A percentile compares a stretch with the other conserved stretches of the same genome.
These are phyloP conservation scores for Protodeltote pygarga DNA, from an alignment of 2,888 invertebrate genomes.

Conservation along the genomic window DNA sequence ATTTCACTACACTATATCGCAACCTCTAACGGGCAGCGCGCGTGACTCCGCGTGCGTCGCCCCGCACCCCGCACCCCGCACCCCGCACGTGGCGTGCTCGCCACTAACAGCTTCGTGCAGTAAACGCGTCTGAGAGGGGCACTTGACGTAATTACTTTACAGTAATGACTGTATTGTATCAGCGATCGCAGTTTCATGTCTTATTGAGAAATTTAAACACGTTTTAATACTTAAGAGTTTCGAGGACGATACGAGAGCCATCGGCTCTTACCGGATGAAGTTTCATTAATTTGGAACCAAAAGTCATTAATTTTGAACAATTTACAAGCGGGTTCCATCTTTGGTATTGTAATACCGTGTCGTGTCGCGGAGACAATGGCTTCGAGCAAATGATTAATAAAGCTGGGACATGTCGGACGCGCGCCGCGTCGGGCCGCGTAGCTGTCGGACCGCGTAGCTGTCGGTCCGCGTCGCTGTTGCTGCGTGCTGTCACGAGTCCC, in stretches of 20 bases:
- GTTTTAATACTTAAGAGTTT: slow-evolving; percentile 22
- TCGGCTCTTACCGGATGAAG: slow-evolving; percentile 8
- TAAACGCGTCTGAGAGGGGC: not conserved
- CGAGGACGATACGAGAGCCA: not conserved
- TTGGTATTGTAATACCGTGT: slow-evolving; percentile 50
- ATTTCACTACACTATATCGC: slow-evolving; percentile 3
- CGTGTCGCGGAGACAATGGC: slow-evolving; percentile 44
- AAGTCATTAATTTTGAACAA: slow-evolving; percentile 37
- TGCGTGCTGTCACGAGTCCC: no score
- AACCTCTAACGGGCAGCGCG: slow-evolving; percentile 5
- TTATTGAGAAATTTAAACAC: slow-evolving; percentile 19
- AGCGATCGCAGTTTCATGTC: not conserved
- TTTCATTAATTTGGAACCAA: slow-evolving; percentile 23
- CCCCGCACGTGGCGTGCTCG: not conserved
- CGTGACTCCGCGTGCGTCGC: not conserved
- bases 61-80: no score
- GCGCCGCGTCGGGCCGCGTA: not conserved
- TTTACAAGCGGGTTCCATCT: slow-evolving; percentile 23
- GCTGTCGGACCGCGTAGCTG: no score
- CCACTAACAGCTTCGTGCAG: slow-evolving; percentile 9
- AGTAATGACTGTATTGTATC: slow-evolving; percentile 1
- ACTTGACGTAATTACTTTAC: slow-evolving; percentile 13
- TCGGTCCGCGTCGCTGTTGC: no score
- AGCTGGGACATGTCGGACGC: slow-evolving; percentile 1
- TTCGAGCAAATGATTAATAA: slow-evolving; percentile 25